Evolutionary conservation across 1,140 invertebrate genomes (phyloP).

Genomic region (Aphis craccivora): DNA sequence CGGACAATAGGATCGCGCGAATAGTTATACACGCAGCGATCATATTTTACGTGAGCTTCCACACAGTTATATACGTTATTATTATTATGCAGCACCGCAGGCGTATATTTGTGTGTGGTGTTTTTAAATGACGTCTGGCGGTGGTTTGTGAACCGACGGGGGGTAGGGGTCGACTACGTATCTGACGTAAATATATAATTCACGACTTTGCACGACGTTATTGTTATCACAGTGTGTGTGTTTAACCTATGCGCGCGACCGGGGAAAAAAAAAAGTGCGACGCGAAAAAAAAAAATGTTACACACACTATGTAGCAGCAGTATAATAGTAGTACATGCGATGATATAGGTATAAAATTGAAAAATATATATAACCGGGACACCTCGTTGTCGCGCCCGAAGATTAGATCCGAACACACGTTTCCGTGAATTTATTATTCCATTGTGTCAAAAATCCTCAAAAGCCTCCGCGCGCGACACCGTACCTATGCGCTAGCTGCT

Average conservation of each 20-base stretch:
- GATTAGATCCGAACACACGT: constrained; percentile 58
- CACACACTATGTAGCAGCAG: neutral
- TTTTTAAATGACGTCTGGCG: constrained; percentile 1
- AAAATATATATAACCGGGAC: constrained; percentile 35
- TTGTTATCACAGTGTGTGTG: constrained; percentile 38
- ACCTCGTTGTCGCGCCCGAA: constrained; percentile 40
- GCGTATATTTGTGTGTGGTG: neutral
- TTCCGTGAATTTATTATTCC: constrained; percentile 58
- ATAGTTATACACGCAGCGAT: neutral
- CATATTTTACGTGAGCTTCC: constrained; percentile 34
- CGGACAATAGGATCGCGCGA: constrained; percentile 38
- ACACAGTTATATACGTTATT: neutral
- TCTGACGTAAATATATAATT: constrained; percentile 57
- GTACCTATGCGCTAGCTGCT: no score
- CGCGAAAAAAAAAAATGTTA: neutral
- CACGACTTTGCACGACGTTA: constrained; percentile 55
- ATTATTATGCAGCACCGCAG: neutral
- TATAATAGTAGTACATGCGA: no score
- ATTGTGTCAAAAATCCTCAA: constrained; percentile 58
- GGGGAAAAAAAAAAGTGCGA: neutral
- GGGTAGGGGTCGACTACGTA: neutral
- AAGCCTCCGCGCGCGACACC: constrained; percentile 30
- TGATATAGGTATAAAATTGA: neutral
- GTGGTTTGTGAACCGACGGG: neutral
- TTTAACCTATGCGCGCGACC: constrained; percentile 34